phyloP scores from a whole-genome alignment of 2,797 vertebrate species.

The Anableps anableps region DNA sequence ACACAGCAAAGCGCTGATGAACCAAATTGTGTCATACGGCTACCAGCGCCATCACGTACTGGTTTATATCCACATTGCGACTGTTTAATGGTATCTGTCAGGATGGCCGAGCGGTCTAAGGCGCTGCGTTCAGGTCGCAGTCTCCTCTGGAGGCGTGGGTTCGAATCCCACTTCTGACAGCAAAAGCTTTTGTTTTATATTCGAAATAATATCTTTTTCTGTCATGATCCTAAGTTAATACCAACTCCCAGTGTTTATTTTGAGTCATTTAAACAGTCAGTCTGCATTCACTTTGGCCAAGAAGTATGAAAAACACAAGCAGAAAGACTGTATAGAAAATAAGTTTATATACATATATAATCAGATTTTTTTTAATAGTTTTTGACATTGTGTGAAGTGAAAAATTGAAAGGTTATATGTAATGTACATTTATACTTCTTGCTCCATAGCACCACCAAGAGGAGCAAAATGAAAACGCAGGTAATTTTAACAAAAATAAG shows the following conservation, averaged over 20 bases:
- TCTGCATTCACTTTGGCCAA: neutral
- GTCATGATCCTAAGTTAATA: neutral
- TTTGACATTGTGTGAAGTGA: neutral
- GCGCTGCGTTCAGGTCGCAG: conserved; percentile 20
- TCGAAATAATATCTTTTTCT: neutral
- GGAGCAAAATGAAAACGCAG: neutral
- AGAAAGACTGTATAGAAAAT: neutral
- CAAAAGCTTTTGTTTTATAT: neutral
- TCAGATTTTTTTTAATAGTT: neutral
- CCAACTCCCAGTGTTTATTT: neutral
- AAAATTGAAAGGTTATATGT: neutral
- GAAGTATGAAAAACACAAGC: neutral
- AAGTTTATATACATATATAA: neutral
- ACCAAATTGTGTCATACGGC: too few species aligned
- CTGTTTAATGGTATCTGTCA: fast-evolving
- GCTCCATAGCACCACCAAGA: conserved; percentile 12
- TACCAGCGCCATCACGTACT: too few species aligned
- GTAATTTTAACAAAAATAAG: neutral
- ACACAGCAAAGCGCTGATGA: too few species aligned
- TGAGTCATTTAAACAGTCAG: neutral
- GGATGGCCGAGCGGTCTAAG: neutral
- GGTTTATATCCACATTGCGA: too few species aligned
- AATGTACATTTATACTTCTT: neutral
- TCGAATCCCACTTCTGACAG: conserved; percentile 56
- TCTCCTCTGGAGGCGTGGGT: conserved; percentile 59